These are phyloP conservation scores for Neogobius melanostomus DNA, from an alignment of 2,113 vertebrate species.

Conservation along the genomic window DNA sequence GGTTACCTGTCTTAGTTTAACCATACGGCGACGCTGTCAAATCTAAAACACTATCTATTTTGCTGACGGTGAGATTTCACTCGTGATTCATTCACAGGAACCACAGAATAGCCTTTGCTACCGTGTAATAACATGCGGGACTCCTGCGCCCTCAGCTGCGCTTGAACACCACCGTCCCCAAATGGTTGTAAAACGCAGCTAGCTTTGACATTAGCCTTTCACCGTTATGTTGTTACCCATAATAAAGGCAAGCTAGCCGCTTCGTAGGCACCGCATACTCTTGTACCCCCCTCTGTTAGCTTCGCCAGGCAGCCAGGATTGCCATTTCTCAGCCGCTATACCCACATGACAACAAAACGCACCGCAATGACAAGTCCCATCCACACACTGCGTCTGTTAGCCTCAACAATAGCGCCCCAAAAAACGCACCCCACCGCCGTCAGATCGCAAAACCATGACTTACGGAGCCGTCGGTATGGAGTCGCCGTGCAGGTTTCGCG, in stretches of 20 bases:
- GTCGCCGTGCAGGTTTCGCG: not conserved
- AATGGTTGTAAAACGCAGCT: constrained; percentile 16
- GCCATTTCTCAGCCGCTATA: constrained; percentile 20
- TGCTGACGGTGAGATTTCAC: no score
- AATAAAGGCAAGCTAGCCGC: not conserved
- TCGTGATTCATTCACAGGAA: not conserved
- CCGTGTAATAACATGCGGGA: constrained; percentile 30
- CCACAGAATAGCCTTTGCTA: constrained; percentile 12
- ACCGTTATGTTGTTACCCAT: not conserved
- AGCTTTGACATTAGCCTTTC: constrained; percentile 29
- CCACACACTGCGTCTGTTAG: constrained; percentile 41
- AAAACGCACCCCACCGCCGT: not conserved
- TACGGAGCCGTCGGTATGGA: constrained; percentile 22
- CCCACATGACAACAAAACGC: constrained; percentile 42
- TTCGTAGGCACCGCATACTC: not conserved
- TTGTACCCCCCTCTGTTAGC: not conserved
- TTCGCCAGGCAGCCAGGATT: constrained; percentile 1
- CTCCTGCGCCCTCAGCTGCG: constrained; percentile 29
- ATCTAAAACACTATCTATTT: fast-evolving
- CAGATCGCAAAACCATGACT: not conserved
- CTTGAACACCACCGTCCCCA: constrained; percentile 1
- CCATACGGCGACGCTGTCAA: not conserved
- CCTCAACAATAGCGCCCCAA: not conserved
- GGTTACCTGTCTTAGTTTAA: constrained; percentile 16
- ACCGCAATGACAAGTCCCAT: constrained; percentile 62